Evolutionary conservation across 2,113 vertebrate species (phyloP).

Genomic region (Glaucomys volans): DNA sequence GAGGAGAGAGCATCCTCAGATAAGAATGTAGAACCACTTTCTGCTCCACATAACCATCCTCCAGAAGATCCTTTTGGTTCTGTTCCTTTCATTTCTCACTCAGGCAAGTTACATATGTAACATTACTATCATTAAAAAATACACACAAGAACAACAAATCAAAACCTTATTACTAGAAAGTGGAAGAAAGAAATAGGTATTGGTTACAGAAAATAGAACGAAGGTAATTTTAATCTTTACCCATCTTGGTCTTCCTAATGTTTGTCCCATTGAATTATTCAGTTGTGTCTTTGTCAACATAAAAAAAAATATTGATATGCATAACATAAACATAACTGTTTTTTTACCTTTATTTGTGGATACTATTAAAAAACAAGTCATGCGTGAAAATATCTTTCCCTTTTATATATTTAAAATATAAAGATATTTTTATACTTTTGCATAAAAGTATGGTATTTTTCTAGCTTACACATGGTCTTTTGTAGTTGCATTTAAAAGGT

Average conservation of each 20-base stretch:
- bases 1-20: constrained; percentile 90
- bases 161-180: not conserved
- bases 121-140: constrained; percentile 58
- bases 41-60: constrained; percentile 87
- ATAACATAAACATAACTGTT: not conserved
- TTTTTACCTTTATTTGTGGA: constrained; percentile 21
- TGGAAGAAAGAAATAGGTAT: not conserved
- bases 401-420: constrained; percentile 23
- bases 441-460: not conserved
- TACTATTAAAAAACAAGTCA: not conserved
- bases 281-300: not conserved
- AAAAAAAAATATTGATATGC: not conserved
- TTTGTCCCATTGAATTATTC: not conserved
- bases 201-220: not conserved
- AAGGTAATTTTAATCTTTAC: not conserved
- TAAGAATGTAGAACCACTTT: constrained; percentile 85
- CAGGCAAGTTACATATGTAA: constrained; percentile 95
- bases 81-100: constrained; percentile 94
- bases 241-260: not conserved
- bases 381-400: not conserved
- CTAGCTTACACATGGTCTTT: not conserved
- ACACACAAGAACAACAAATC: not conserved
- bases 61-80: constrained; percentile 97
- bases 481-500: constrained; percentile 27
- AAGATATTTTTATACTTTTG: constrained; percentile 62